Evolutionary conservation across 1,140 invertebrate genomes (phyloP), one percentile per base, ranked within the genome.

Genomic region (Trichonephila inaurata): DNA sequence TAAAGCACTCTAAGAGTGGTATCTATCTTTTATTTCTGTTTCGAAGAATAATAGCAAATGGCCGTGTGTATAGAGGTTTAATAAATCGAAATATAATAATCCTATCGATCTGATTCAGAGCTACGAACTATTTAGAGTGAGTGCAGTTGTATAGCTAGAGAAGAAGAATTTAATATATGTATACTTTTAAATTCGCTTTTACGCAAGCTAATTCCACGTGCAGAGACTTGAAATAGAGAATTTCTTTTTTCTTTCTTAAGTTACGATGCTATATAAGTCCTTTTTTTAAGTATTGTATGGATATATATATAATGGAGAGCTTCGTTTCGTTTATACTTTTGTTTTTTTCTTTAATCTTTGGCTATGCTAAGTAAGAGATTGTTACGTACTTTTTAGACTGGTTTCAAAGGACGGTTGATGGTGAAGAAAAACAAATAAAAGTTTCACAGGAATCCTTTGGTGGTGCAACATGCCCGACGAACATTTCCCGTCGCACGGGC

Each of bases 281-380:
- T 77, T 77, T 77, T 77, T 77, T 40, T 40, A 40, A 40, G 33
- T 6, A 14, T 16, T 33, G 24, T 72, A 33, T 33, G 24, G n/a
- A 72, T 33, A 24, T 77, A 77, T 77, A 77, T 77, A 40, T 77
- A 77, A 28, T 77, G 72, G 72, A 77, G 72, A 77, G 72, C 72
- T 77, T 77, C 72, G 72, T 77, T 77, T 77, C 21, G 5, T 64
- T 64, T 40, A 40, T 40, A 40, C 33, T 40, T 40, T 40, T 40
- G 33, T 64, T 19, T 19, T n/a, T 64, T 64, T 19, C 16, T 62
- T 19, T 18, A 64, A 18, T 77, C 28, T 40, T 77, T 33, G 33
- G 1, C 72, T 77, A 92, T 87, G 64, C 91, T 92, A 92, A 87
- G 66, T 61, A 58, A 87, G 83, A 92, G 62, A 92, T 92, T 87